Percentiles rank a stretch among this genome's conserved stretches.
Conservation (phyloP, 2,797 vertebrate species). For the Myripristis jacobus region DNA sequence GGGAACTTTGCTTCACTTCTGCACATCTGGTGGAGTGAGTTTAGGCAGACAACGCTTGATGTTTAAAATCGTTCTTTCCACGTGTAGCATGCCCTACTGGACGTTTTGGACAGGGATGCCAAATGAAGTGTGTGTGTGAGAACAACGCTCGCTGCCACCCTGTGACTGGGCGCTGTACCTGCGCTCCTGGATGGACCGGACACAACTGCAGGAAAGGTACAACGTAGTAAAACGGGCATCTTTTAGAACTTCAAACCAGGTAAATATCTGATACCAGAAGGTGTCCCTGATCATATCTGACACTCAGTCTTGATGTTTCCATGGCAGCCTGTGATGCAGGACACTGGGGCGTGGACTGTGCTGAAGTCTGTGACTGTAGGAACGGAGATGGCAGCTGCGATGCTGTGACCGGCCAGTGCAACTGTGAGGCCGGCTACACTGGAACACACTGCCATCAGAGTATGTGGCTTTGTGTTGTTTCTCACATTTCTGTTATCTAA, state of each 20-base stretch:
- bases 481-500: too few species aligned
- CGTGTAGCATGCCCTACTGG: constrained; percentile 86
- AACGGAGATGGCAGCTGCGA: constrained; percentile 86
- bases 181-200: constrained; percentile 90
- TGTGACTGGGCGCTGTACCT: constrained; percentile 87
- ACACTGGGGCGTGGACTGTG: constrained; percentile 89
- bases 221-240: fast-evolving
- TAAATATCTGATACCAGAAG: too few species aligned
- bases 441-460: constrained; percentile 87
- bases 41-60: constrained; percentile 37
- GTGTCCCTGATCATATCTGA: too few species aligned
- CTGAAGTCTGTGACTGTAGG: constrained; percentile 86
- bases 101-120: constrained; percentile 89
- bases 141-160: constrained; percentile 89
- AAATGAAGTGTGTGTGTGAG: constrained; percentile 88
- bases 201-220: constrained; percentile 90
- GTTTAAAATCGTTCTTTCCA: constrained; percentile 5
- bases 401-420: constrained; percentile 84
- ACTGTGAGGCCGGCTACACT: constrained; percentile 89
- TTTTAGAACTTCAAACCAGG: neutral
- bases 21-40: constrained; percentile 25
- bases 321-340: constrained; percentile 88
- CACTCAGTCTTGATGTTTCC: neutral
- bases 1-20: constrained; percentile 47
- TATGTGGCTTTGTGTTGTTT: constrained; percentile 70